These are phyloP conservation scores for Lordiphosa collinella DNA, from an alignment of 1,140 invertebrate genomes.

Conservation along the genomic window DNA sequence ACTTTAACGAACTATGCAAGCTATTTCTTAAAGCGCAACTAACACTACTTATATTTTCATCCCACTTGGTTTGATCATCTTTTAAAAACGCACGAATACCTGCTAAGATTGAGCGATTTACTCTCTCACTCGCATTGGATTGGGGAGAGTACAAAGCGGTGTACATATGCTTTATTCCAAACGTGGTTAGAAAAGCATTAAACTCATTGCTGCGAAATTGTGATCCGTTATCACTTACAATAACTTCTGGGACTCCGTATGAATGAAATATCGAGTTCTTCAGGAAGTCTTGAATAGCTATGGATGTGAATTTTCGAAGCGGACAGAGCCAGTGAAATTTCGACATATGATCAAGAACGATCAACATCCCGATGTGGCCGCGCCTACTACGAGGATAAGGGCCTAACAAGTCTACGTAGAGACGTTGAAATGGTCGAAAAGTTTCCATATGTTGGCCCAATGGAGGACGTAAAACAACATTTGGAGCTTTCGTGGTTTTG, in stretches of 20 bases:
- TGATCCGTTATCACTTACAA: conserved; percentile 13
- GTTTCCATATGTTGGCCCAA: too few species aligned
- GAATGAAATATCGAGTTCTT: conserved; percentile 1
- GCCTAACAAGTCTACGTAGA: too few species aligned
- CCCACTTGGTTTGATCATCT: conserved; percentile 6
- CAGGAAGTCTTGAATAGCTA: too few species aligned
- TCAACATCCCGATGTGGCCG: too few species aligned
- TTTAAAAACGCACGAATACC: conserved; percentile 2
- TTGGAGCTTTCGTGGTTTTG: too few species aligned
- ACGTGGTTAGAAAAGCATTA: neutral
- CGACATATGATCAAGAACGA: too few species aligned
- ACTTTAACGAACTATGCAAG: neutral
- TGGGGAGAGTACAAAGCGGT: neutral
- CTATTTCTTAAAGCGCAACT: neutral
- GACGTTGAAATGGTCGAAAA: too few species aligned
- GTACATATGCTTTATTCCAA: neutral
- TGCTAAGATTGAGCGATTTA: neutral
- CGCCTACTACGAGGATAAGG: too few species aligned
- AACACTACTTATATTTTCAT: neutral
- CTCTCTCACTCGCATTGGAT: neutral
- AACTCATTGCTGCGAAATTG: conserved; percentile 4
- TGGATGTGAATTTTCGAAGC: too few species aligned
- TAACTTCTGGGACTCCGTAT: conserved; percentile 11
- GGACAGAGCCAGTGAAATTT: too few species aligned
- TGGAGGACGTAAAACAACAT: too few species aligned